A percentile compares a stretch with the other conserved stretches of the same genome.
phyloP scores from a whole-genome alignment of 2,888 invertebrate species.

The Melangyna quadrimaculata region DNA sequence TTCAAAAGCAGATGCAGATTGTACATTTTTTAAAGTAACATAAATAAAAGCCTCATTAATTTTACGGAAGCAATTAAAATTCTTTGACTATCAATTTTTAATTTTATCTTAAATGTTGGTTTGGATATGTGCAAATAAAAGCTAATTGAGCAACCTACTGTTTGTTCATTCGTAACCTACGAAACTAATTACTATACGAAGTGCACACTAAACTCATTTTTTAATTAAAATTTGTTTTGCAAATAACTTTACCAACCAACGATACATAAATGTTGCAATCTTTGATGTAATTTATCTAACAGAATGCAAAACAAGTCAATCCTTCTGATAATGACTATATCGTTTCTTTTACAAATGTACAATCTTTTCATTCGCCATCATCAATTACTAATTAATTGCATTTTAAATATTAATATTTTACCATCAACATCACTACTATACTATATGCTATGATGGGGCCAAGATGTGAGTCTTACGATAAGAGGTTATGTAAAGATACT shows the following conservation, averaged over 20 bases:
- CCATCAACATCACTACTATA: too few relatives aligned
- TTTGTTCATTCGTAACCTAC: neutral
- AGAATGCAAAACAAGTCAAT: constrained; percentile 9
- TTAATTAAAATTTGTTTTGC: constrained; percentile 12
- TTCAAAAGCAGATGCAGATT: too few relatives aligned
- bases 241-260: neutral
- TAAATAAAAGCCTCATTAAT: too few relatives aligned
- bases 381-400: constrained; percentile 45
- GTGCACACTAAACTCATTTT: constrained; percentile 4
- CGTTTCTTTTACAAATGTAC: neutral
- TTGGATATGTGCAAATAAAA: neutral
- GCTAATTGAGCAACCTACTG: neutral
- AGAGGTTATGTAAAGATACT: neutral
- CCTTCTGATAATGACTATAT: neutral
- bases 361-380: constrained; percentile 4
- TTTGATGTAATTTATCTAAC: constrained; percentile 10
- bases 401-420: constrained; percentile 22
- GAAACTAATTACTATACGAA: neutral
- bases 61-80: neutral
- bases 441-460: neutral
- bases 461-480: neutral
- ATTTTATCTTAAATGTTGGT: neutral
- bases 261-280: constrained; percentile 15
- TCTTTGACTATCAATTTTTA: neutral
- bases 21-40: too few relatives aligned